phyloP scores from a whole-genome alignment of 2,888 invertebrate species.

The Catotricha subobsoleta region DNA sequence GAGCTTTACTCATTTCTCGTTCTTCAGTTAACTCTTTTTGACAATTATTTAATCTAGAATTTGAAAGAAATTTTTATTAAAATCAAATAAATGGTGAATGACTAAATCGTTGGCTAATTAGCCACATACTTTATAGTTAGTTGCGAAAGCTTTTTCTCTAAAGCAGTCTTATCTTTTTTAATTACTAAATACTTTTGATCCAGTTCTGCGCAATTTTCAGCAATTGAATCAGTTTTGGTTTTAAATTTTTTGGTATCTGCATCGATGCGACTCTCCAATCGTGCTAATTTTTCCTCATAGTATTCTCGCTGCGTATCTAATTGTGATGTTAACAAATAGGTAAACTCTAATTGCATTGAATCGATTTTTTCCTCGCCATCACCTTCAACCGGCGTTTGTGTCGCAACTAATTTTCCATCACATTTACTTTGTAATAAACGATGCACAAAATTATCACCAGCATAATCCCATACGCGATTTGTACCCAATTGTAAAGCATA shows the following conservation, averaged over 20 bases:
- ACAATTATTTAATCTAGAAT: slow-evolving; percentile 1
- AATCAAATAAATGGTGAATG: slow-evolving; percentile 4
- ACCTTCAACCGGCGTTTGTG: slow-evolving; percentile 27
- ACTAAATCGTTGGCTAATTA: neutral
- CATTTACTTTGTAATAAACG: slow-evolving; percentile 89
- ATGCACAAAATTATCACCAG: slow-evolving; percentile 81
- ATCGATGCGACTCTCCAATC: slow-evolving; percentile 31
- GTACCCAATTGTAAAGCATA: slow-evolving; percentile 93
- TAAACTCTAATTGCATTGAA: slow-evolving; percentile 89
- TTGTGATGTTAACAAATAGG: slow-evolving; percentile 87
- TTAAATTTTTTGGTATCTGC: slow-evolving; percentile 38
- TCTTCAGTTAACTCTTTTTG: slow-evolving; percentile 59
- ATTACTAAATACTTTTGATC: slow-evolving; percentile 34
- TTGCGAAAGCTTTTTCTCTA: slow-evolving; percentile 53
- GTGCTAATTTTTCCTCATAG: slow-evolving; percentile 64
- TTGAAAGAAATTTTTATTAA: neutral
- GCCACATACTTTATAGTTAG: slow-evolving; percentile 40
- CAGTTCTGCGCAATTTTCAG: slow-evolving; percentile 30
- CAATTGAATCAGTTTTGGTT: slow-evolving; percentile 32
- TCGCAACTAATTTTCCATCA: slow-evolving; percentile 78
- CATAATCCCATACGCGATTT: slow-evolving; percentile 98
- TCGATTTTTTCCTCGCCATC: slow-evolving; percentile 70
- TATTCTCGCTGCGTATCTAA: slow-evolving; percentile 83
- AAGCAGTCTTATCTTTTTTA: slow-evolving; percentile 43
- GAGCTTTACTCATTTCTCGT: slow-evolving; percentile 59